phyloP scores from a whole-genome alignment of 2,113 vertebrate genomes.

The Tyto alba region DNA sequence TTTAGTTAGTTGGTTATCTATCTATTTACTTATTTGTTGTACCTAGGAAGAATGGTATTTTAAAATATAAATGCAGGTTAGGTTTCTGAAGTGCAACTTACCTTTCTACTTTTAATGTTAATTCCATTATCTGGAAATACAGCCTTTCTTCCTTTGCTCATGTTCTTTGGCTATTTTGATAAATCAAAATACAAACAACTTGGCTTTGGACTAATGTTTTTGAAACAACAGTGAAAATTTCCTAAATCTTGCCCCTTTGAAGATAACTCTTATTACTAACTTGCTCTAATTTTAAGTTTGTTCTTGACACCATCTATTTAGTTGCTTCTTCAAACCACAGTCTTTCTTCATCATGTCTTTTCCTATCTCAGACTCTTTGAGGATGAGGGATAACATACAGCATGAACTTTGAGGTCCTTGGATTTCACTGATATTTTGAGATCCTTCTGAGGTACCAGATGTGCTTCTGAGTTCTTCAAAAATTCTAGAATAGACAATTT shows the following conservation, averaged over 20 bases:
- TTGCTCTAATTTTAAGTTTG: not conserved
- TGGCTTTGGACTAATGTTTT: not conserved
- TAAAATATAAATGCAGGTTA: not conserved
- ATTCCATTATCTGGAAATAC: not conserved
- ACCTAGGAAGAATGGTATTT: not conserved
- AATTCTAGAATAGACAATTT: not conserved
- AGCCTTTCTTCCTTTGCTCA: not conserved
- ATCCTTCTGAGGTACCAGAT: not conserved
- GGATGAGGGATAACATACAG: not conserved
- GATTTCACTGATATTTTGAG: not conserved
- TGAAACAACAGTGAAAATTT: not conserved
- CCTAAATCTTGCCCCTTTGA: not conserved
- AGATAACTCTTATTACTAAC: not conserved
- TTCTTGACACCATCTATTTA: not conserved
- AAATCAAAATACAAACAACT: not conserved
- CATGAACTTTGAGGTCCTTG: not conserved
- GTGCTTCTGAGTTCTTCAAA: not conserved
- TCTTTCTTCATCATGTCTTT: not conserved
- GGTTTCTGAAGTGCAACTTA: not conserved
- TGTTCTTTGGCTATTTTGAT: not conserved
- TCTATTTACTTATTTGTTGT: not conserved
- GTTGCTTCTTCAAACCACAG: not conserved
- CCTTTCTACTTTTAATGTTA: not conserved
- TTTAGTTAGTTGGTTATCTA: too few relatives aligned
- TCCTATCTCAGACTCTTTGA: not conserved